Evolutionary conservation across 2,113 vertebrate species (phyloP).

Genomic region (Corythaeola cristata): DNA sequence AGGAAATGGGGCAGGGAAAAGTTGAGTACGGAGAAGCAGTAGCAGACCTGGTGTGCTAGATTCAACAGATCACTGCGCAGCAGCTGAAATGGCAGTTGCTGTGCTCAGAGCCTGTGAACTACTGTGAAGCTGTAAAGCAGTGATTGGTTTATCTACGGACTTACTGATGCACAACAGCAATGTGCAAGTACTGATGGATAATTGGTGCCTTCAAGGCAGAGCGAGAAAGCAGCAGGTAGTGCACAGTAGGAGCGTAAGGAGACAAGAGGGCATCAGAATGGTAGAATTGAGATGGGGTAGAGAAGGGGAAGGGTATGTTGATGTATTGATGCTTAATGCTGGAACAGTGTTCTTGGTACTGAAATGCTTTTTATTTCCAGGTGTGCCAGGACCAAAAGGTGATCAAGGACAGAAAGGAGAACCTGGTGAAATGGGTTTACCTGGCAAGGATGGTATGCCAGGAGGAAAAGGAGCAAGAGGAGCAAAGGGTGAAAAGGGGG

Average conservation of each 20-base stretch:
- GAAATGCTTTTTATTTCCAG: conserved; percentile 29
- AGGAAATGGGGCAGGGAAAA: not conserved
- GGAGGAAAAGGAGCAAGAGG: conserved; percentile 83
- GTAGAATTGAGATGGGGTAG: not conserved
- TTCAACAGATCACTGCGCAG: too few species aligned
- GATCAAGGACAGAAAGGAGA: conserved; percentile 79
- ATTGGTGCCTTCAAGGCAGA: not conserved
- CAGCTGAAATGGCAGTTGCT: not conserved
- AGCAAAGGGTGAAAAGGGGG: conserved; percentile 82
- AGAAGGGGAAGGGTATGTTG: not conserved
- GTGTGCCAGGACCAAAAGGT: conserved; percentile 73
- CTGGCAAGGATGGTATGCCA: conserved; percentile 72
- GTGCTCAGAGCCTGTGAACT: not conserved
- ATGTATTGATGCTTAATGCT: not conserved
- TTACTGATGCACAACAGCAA: not conserved
- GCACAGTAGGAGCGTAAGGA: not conserved
- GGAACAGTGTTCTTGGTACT: not conserved
- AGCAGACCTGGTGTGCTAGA: not conserved
- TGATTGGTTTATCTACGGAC: not conserved
- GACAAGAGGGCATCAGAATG: not conserved
- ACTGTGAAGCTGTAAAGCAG: not conserved
- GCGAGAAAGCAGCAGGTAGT: not conserved
- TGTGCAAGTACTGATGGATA: not conserved
- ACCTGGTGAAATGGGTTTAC: conserved; percentile 73
- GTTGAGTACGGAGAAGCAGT: not conserved